These are phyloP conservation scores for Rhagoletis pomonella DNA, from an alignment of 1,140 invertebrate species.

Conservation along the genomic window DNA sequence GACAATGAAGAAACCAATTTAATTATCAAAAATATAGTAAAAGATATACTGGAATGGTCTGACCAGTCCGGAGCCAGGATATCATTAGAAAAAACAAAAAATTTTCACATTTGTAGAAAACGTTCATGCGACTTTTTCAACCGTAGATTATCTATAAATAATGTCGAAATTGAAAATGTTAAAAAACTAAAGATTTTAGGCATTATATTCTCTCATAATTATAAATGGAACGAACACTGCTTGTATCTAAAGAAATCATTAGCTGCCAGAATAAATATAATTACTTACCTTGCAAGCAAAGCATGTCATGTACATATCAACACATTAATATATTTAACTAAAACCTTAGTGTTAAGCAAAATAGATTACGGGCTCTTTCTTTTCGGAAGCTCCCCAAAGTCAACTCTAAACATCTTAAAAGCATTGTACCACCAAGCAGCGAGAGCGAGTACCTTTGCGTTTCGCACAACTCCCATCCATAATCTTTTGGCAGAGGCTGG, in stretches of 20 bases:
- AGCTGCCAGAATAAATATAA: constrained; percentile 1
- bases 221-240: background rate
- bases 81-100: too few relatives aligned
- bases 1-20: too few relatives aligned
- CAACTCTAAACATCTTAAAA: too few relatives aligned
- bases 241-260: background rate
- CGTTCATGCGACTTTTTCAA: background rate
- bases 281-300: background rate
- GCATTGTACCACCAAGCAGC: too few relatives aligned
- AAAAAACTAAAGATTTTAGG: background rate
- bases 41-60: too few relatives aligned
- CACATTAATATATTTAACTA: background rate
- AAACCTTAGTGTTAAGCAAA: background rate
- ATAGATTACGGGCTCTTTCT: background rate
- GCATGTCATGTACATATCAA: background rate
- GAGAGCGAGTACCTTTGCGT: too few relatives aligned
- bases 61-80: too few relatives aligned
- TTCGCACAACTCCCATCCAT: background rate
- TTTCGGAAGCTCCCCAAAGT: too few relatives aligned
- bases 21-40: too few relatives aligned
- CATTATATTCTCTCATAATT: background rate
- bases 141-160: background rate
- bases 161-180: background rate
- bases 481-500: background rate
- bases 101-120: too few relatives aligned